Base-by-base conservation (phyloP, 92 coral and sea anemone species). In the Nematostella vectensis region DNA sequence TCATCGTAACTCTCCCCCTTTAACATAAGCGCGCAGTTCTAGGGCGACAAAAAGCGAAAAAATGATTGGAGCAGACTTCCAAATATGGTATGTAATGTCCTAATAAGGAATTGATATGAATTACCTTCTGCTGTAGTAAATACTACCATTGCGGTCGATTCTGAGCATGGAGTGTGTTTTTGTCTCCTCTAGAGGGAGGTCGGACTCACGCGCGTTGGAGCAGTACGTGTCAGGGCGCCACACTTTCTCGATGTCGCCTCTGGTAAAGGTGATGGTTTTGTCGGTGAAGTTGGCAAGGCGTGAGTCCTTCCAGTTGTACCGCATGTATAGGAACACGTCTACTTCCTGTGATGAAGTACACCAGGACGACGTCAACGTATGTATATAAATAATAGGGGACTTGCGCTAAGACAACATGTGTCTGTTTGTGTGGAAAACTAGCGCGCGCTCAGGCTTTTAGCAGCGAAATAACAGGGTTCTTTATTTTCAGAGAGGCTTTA, bases 141-240 rank as follows among this genome's bases (percentile, higher is more conserved):
- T 19, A 3, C 39, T 16, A 3, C 94, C 94, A 50, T 39, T 37
- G 2, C 61, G 59, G 0, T 30, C 20, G 22, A 83, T 30, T 20
- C 50, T 62, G 44, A 83, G 17, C 28, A 48, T 13, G 17, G 87
- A 71, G 54, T 73, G 82, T 17, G 71, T 26, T 16, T 48, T 49
- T 23, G 63, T 65, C 26, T 83, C 82, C 11, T 75, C 72, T 42
- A 49, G 31, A 71, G 63, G 57, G 48, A 83, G 28, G 48, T 83
- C 76, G 23, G 87, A 66, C 33, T 69, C 59, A 16, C 94, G 57
- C 0, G 87, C 85, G 63, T 79, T 78, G 24, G 72, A 31, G 29
- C 82, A 83, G 27, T 64, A 79, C 0, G 86, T 79, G 21, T 83
- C 94, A 2, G 94, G 94, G 4, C 57, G 52, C 94, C 94, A 83